phyloP scores from a whole-genome alignment of 2,113 vertebrate species.

The Orthonyx spaldingii region DNA sequence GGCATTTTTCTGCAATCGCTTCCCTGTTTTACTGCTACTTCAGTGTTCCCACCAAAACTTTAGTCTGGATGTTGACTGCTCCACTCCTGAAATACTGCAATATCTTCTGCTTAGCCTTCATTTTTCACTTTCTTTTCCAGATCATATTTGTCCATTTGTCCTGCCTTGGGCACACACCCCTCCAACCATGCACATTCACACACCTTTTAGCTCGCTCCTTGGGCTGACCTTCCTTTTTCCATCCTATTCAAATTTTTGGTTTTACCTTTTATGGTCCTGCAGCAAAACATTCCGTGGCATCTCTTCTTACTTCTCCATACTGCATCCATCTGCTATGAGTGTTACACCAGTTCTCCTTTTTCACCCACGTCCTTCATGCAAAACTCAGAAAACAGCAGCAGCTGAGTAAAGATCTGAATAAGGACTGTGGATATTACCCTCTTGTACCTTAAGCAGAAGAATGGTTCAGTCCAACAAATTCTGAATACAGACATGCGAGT shows the following conservation, averaged over 20 bases:
- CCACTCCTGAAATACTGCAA: background rate
- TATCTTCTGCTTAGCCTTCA: background rate
- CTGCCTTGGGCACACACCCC: background rate
- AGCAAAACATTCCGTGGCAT: background rate
- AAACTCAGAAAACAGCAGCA: background rate
- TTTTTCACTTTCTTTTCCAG: background rate
- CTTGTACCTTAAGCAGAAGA: background rate
- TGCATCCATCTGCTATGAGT: background rate
- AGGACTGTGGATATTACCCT: background rate
- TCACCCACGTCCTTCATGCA: background rate
- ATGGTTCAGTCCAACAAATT: background rate
- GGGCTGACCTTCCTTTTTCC: background rate
- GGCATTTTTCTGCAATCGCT: background rate
- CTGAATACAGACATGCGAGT: background rate
- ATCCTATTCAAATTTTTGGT: background rate
- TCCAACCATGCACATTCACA: background rate
- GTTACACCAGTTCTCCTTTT: background rate
- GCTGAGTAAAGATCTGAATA: background rate
- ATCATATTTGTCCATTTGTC: background rate
- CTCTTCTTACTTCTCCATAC: background rate
- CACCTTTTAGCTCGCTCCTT: background rate
- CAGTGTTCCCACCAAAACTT: background rate
- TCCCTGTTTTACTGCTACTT: background rate
- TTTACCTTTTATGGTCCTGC: background rate
- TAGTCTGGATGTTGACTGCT: background rate